Base-by-base conservation (phyloP, 2,113 vertebrate species). In the Gopherus flavomarginatus region DNA sequence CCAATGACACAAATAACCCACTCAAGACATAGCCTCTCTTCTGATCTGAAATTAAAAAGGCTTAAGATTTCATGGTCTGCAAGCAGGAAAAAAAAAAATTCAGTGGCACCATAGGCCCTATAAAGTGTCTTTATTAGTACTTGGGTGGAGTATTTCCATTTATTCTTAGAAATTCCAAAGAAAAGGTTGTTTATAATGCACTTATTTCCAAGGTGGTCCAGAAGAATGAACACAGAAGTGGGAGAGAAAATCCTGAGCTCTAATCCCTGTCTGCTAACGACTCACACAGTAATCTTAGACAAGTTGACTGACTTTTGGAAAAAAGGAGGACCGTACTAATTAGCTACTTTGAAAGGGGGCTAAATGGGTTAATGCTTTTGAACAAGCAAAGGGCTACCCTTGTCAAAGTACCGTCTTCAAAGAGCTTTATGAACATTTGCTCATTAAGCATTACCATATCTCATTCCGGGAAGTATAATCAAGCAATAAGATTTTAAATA, bases 251-350 rank as follows among this genome's bases (percentile, higher is more conserved):
- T 10, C 65, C 65, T 38, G 19, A 72, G n/a, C 35, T 10, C 59
- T 10, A 14, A 2, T 5, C 83, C 19, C 59, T 26, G 26, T 2
- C 0, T 42, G 57, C 57, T 79, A 26, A 31, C 3, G n/a, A 42
- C 9, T 69, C 53, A 52, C 62, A 85, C 24, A 78, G 59, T 54
- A 42, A 59, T 11, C 62, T n/a, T 69, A 65, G 62, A 69, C 62
- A 69, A 69, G 16, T 9, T 35, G 62, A 69, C 8, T 35, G 62
- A 35, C 62, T 69, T 69, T 69, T 6, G 4, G n/a, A 72, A 77
- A 35, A 24, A 44, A 6, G 10, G 49, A 56, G 81, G 4, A 31
- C 27, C 3, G 0, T 4, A 29, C 59, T 47, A 83, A 38, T 21
- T 53, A 80, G 26, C 27, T 53, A 17, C 16, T 19, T n/a, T 17